phyloP scores from a whole-genome alignment of 1,140 invertebrate genomes.

The Caenorhabditis latens region DNA sequence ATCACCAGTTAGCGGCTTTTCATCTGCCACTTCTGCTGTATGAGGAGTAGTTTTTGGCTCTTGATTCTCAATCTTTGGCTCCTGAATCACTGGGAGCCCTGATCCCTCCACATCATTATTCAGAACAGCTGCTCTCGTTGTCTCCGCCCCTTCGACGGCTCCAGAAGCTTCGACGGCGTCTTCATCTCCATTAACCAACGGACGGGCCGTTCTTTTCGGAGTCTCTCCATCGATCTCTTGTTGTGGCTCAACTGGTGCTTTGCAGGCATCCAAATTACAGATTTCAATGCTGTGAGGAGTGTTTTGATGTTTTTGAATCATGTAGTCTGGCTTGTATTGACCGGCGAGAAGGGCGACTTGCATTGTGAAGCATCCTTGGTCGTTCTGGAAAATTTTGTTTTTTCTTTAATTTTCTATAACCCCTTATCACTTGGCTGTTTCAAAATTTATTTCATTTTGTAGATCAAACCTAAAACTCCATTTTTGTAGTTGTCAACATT shows the following conservation, averaged over 20 bases:
- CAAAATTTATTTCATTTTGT: too few species aligned
- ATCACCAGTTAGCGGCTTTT: not conserved
- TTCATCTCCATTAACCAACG: constrained; percentile 1
- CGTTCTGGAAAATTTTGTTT: not conserved
- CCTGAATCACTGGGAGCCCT: not conserved
- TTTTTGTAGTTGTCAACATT: too few species aligned
- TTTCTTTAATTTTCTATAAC: not conserved
- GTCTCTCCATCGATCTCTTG: constrained; percentile 39
- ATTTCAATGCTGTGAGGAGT: not conserved
- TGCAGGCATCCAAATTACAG: constrained; percentile 9
- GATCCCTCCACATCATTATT: constrained; percentile 36
- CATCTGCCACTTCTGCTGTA: constrained; percentile 32
- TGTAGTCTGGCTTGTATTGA: constrained; percentile 17
- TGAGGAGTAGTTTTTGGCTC: constrained; percentile 1
- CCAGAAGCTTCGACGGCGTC: constrained; percentile 2
- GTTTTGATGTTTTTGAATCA: constrained; percentile 10
- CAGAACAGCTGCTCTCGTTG: not conserved
- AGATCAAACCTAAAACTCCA: too few species aligned
- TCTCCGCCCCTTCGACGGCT: not conserved
- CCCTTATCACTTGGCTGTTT: too few species aligned
- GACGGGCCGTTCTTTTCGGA: not conserved
- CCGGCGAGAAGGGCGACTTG: constrained; percentile 29
- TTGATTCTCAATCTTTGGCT: constrained; percentile 35
- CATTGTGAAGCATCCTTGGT: constrained; percentile 27
- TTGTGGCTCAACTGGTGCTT: constrained; percentile 1